A percentile compares a stretch with the other conserved stretches of the same genome.
Evolutionary conservation across 2,888 invertebrate genomes (phyloP).

Genomic region (Ophonus ardosiacus): DNA sequence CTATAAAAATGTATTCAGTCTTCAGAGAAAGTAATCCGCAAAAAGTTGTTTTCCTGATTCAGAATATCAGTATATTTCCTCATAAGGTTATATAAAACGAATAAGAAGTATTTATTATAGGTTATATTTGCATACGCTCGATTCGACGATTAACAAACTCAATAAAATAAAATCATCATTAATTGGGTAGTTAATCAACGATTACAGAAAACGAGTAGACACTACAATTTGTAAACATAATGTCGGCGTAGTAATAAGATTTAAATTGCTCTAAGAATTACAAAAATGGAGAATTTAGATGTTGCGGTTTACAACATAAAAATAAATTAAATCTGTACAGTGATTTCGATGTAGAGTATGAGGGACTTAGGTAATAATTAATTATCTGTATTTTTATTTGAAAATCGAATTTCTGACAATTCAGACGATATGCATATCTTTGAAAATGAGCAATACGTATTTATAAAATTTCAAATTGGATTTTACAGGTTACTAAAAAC

Average conservation of each 20-base stretch:
- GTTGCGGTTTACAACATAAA: too few relatives aligned
- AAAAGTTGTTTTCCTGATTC: conserved; percentile 23
- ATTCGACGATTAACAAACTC: background rate
- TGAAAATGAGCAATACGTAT: too few relatives aligned
- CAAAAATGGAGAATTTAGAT: too few relatives aligned
- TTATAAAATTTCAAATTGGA: too few relatives aligned
- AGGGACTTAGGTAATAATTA: too few relatives aligned
- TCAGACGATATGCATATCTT: too few relatives aligned
- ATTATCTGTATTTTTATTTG: too few relatives aligned
- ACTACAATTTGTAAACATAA: background rate
- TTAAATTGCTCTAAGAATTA: background rate
- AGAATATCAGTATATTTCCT: conserved; percentile 22
- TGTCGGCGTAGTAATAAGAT: background rate
- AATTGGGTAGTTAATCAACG: background rate
- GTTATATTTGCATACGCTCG: conserved; percentile 8
- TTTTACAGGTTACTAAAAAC: too few relatives aligned
- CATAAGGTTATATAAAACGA: conserved; percentile 13
- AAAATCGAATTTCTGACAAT: too few relatives aligned
- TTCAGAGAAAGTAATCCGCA: conserved; percentile 23
- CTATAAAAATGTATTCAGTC: conserved; percentile 13
- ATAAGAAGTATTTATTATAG: background rate
- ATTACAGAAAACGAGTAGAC: background rate
- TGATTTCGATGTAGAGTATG: too few relatives aligned
- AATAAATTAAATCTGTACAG: too few relatives aligned
- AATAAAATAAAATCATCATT: background rate